Base-by-base conservation (phyloP, 2,888 invertebrate genomes). In the Drosophila robusta region DNA sequence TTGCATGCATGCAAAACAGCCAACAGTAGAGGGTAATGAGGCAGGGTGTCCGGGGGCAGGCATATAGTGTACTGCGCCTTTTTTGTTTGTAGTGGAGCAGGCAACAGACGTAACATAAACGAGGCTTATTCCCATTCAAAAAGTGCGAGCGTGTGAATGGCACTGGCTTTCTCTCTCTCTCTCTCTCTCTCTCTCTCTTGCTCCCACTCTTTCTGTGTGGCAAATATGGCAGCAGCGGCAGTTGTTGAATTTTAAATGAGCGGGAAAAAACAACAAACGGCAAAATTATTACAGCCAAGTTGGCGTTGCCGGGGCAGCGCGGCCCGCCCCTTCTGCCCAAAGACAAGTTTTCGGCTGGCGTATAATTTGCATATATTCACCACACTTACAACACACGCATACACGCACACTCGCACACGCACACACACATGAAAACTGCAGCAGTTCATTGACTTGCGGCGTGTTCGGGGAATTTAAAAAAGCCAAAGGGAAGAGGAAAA, bases 221-320 rank as follows among this genome's bases (percentile, higher is more conserved):
- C 56, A 54, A 54, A 60, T 57, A 57, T 55, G 45, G 67, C 61
- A 64, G 63, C 60, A 67, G 64, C 76, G 70, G 84, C 81, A 75
- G 85, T 87, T 89, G 85, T 89, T 87, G 89, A 86, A 86, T 89
- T 86, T 85, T 71, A 88, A 84, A 88, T 84, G 83, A 83, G 89
- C 83, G 72, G 78, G 32, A 45, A 60, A 45, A 75, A 63, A 72
- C 82, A 69, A 83, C 83, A 82, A 85, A 86, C 75, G 75, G 79
- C 75, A 71, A 73, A 85, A 82, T 76, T 76, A 88, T 82, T 82
- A 82, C 86, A 87, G 64, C 46, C 62, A 62, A 49, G 34, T 49
- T 36, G 49, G 34, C 50, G 54, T 55, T 55, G 54, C 47, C 24
- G 8, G 24, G 22, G 54, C 47, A 56, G 66, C 44, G 34, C 47